These are phyloP conservation scores for Candidula unifasciata DNA, from an alignment of 2,888 invertebrate genomes.

Conservation along the genomic window DNA sequence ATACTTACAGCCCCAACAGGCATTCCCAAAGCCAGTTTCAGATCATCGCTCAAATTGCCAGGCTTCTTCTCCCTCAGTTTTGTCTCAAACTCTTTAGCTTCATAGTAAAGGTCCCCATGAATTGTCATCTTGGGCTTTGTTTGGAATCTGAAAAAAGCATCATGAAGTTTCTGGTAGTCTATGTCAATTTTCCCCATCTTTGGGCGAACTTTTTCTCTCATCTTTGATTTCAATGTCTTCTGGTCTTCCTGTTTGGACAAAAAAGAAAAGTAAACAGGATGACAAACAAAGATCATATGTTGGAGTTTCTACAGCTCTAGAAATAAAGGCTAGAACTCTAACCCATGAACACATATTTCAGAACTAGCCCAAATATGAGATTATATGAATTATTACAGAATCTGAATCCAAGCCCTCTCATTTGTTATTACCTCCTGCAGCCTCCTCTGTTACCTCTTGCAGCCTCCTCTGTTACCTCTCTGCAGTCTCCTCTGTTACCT, in stretches of 20 bases:
- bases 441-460: no score
- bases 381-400: no score
- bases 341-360: no score
- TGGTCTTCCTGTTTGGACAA: conserved; percentile 72
- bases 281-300: background rate
- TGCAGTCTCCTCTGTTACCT: no score
- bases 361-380: no score
- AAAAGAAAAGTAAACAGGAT: background rate
- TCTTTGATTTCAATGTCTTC: conserved; percentile 88
- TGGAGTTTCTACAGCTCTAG: no score
- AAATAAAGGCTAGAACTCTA: no score
- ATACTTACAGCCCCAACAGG: conserved; percentile 89
- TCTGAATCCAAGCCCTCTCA: no score
- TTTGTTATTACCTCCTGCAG: no score
- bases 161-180: conserved; percentile 99
- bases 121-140: conserved; percentile 99
- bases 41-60: conserved; percentile 95
- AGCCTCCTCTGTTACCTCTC: no score
- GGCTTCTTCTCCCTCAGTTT: conserved; percentile 98
- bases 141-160: conserved; percentile 99
- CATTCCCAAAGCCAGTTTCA: conserved; percentile 98
- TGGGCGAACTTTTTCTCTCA: conserved; percentile 96
- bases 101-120: conserved; percentile 98
- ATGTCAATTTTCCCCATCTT: conserved; percentile 99
- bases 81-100: conserved; percentile 99